Evolutionary conservation across 2,113 vertebrate species (phyloP).

Genomic region (Larimichthys crocea): DNA sequence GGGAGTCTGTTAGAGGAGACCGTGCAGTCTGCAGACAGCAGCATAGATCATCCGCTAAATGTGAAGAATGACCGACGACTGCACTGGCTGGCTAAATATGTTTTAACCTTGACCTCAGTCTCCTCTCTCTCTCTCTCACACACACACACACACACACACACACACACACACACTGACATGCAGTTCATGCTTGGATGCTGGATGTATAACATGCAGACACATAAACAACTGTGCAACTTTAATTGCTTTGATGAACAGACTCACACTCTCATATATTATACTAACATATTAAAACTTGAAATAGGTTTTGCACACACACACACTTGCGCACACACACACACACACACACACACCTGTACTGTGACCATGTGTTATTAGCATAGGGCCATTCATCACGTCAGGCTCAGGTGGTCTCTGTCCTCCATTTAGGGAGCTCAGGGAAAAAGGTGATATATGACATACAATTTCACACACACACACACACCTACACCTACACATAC

Average conservation of each 20-base stretch:
- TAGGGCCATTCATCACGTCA: constrained; percentile 62
- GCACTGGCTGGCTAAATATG: constrained; percentile 29
- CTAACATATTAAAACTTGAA: constrained; percentile 8
- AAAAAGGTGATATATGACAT: constrained; percentile 28
- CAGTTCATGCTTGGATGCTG: not conserved
- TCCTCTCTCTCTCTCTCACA: constrained; percentile 15
- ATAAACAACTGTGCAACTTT: not conserved
- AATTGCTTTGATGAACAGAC: constrained; percentile 19
- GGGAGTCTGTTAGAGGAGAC: not conserved
- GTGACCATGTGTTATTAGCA: constrained; percentile 53
- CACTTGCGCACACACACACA: not conserved
- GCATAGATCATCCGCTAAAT: constrained; percentile 51
- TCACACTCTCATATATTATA: not conserved
- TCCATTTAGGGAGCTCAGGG: constrained; percentile 43
- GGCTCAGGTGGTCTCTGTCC: constrained; percentile 45
- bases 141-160: constrained; percentile 14
- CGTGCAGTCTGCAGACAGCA: constrained; percentile 31
- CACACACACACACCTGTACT: constrained; percentile 8
- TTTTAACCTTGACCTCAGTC: constrained; percentile 61
- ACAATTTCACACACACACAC: constrained; percentile 15
- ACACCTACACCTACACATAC: not conserved
- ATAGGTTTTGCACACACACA: not conserved
- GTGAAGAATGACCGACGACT: constrained; percentile 41
- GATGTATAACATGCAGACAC: constrained; percentile 19
- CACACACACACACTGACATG: not conserved